phyloP scores from a whole-genome alignment of 2,797 vertebrate species.

The Rhincodon typus region DNA sequence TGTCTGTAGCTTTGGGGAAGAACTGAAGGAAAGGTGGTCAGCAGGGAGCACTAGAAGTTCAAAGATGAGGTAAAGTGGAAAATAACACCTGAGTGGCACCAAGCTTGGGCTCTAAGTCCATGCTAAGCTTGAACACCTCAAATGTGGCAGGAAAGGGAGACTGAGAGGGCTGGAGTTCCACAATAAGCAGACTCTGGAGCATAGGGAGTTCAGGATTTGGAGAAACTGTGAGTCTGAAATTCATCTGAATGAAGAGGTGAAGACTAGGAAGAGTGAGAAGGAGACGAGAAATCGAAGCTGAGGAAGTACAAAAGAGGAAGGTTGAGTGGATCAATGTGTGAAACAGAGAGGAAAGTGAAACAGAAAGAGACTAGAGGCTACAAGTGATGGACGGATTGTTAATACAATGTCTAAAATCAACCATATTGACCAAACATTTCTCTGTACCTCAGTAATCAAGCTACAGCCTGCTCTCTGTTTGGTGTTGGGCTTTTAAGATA shows the following conservation, averaged over 20 bases:
- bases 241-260: background rate
- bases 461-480: background rate
- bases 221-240: background rate
- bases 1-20: background rate
- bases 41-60: background rate
- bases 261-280: background rate
- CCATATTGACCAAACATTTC: background rate
- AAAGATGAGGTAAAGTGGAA: background rate
- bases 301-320: background rate
- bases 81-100: background rate
- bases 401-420: background rate
- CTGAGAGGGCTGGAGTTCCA: background rate
- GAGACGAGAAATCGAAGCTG: background rate
- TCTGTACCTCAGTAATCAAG: background rate
- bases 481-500: background rate
- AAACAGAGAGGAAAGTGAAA: background rate
- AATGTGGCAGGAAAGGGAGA: background rate
- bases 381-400: background rate
- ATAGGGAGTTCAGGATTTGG: background rate
- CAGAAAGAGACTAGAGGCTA: background rate
- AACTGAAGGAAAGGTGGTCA: background rate
- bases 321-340: background rate
- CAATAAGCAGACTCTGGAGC: background rate
- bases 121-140: background rate
- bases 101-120: background rate